Percentiles rank a stretch among this genome's conserved stretches.
phyloP scores from a whole-genome alignment of 2,888 invertebrate species.

The Xiphydria camelus region DNA sequence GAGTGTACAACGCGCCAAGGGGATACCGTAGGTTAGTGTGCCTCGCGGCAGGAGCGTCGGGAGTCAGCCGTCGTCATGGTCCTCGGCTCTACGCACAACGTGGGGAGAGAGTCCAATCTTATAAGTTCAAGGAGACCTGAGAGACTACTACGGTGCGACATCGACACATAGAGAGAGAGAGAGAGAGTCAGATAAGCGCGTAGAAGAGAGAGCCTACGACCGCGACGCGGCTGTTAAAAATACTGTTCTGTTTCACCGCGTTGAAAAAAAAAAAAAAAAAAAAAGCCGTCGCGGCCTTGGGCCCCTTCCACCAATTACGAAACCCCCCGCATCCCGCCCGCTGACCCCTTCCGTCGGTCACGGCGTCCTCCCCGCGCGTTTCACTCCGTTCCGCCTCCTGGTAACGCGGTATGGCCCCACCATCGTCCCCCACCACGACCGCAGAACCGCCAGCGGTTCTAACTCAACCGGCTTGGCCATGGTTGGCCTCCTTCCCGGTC shows the following conservation, averaged over 20 bases:
- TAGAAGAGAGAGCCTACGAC: conserved; percentile 8
- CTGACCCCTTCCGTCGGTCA: conserved; percentile 12
- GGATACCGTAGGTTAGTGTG: conserved; percentile 10
- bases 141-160: neutral
- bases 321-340: conserved; percentile 17
- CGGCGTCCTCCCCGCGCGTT: no score
- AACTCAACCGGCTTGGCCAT: neutral
- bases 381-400: no score
- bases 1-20: neutral
- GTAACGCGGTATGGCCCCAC: no score
- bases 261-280: conserved; percentile 22
- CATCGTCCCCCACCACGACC: no score
- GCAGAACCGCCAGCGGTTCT: no score
- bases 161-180: no score
- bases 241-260: conserved; percentile 17
- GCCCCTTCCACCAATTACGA: conserved; percentile 20
- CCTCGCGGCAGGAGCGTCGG: neutral
- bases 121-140: conserved; percentile 12
- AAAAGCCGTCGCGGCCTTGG: conserved; percentile 28
- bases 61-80: neutral
- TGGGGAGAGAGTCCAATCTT: neutral
- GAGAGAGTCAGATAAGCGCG: no score
- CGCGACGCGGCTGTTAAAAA: conserved; percentile 8
- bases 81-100: conserved; percentile 1
- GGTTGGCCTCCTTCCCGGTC: neutral